Base-by-base conservation (phyloP, 2,113 vertebrate genomes). In the Festucalex cinctus region DNA sequence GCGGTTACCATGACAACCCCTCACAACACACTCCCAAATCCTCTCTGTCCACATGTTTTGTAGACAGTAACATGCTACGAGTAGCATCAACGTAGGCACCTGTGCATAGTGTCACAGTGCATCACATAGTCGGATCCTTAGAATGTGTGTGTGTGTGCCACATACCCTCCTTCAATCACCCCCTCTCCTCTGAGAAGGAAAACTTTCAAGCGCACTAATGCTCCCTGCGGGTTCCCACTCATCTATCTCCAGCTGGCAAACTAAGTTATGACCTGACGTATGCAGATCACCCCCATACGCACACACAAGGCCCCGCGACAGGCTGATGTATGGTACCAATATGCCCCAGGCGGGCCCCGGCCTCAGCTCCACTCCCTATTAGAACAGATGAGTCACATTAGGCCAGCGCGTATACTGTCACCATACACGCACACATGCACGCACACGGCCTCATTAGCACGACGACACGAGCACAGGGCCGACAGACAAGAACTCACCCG, bases 301-400 rank as follows among this genome's bases (percentile, higher is more conserved):
- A 79, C 62, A 78, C 69, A 67, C 20, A 67, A 66, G 74, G 49
- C 48, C 67, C 63, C 77, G 70, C 80, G 87, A 88, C 87, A 90
- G 89, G 84, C 89, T 92, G 92, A 93, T 92, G 85, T 92, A 92
- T 93, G 85, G 85, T 56, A 88, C 89, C 88, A 92, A 92, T 93
- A 92, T 93, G 90, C 90, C 90, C 83, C 77, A 90, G 91, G 91
- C 90, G 76, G 81, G 83, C 77, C 77, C 73, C 63, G 69, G 75
- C 86, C 82, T 72, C 71, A 65, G 84, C 83, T 85, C 85, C 77
- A 48, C 80, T 85, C 78, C 81, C 88, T 90, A 90, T 91, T 90
- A 89, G 83, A 88, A 89, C 87, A 91, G 90, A 93, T 92, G 89
- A 92, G 87, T 86, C 86, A 87, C 88, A 89, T 91, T 88, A 85